phyloP scores from a whole-genome alignment of 2,888 invertebrate genomes.

The Chrysopilus asiliformis region DNA sequence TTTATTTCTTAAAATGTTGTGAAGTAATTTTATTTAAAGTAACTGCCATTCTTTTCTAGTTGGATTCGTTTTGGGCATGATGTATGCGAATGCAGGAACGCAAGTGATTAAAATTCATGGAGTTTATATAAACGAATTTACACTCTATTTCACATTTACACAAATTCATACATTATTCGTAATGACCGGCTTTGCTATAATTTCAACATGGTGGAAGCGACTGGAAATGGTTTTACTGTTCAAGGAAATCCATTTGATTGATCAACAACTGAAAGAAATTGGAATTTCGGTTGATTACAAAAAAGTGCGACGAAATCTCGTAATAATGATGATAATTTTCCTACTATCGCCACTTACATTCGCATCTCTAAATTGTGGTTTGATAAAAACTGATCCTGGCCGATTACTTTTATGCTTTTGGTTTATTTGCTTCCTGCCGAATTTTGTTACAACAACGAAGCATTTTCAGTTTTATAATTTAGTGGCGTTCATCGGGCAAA shows the following conservation, averaged over 20 bases:
- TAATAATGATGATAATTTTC: background rate
- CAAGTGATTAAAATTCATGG: too few relatives aligned
- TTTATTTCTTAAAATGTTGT: too few relatives aligned
- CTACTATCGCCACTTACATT: constrained; percentile 3
- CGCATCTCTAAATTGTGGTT: constrained; percentile 7
- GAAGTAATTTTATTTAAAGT: too few relatives aligned
- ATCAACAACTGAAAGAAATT: constrained; percentile 2
- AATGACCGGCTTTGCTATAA: constrained; percentile 2
- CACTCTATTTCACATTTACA: constrained; percentile 1
- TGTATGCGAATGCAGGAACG: too few relatives aligned
- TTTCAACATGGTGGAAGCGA: background rate
- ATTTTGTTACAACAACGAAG: constrained; percentile 2
- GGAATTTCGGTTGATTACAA: background rate
- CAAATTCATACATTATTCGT: constrained; percentile 3
- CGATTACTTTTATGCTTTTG: constrained; percentile 2
- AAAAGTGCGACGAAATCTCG: background rate
- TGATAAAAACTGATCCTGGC: constrained; percentile 3
- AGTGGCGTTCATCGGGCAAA: constrained; percentile 2
- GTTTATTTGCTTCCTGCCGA: constrained; percentile 9
- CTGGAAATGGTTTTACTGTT: constrained; percentile 1
- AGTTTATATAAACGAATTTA: background rate
- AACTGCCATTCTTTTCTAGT: too few relatives aligned
- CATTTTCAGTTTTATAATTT: constrained; percentile 7
- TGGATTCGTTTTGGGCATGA: too few relatives aligned
- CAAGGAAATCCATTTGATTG: constrained; percentile 1